phyloP scores from a whole-genome alignment of 2,797 vertebrate genomes.

The Heliangelus exortis region DNA sequence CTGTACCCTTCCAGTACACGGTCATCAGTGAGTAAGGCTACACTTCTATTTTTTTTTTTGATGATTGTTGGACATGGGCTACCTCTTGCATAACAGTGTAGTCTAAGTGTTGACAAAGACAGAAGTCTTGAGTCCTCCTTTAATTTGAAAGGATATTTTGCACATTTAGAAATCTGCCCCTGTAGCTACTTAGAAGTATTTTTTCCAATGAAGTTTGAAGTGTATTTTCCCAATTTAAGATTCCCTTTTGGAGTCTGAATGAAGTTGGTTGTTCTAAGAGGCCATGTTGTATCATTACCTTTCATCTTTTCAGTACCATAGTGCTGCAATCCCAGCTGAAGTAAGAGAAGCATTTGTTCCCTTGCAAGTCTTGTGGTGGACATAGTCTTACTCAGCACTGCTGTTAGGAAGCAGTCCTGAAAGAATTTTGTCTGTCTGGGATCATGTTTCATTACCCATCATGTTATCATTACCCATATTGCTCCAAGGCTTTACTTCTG shows the following conservation, averaged over 20 bases:
- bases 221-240: neutral
- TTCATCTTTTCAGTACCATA: neutral
- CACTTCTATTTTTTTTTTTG: neutral
- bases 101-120: neutral
- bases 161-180: neutral
- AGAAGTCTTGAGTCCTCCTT: neutral
- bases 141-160: neutral
- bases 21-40: neutral
- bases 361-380: fast-evolving
- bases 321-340: neutral
- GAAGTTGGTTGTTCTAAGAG: neutral
- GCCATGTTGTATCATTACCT: neutral
- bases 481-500: neutral
- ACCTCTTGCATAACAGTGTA: neutral
- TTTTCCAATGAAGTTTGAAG: neutral
- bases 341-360: neutral
- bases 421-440: neutral
- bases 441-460: neutral
- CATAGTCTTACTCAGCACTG: neutral
- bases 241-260: neutral
- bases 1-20: neutral
- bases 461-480: neutral
- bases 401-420: neutral
- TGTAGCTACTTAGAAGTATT: neutral
- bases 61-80: neutral